phyloP scores from a whole-genome alignment of 1,140 invertebrate genomes.

The Temnothorax longispinosus region DNA sequence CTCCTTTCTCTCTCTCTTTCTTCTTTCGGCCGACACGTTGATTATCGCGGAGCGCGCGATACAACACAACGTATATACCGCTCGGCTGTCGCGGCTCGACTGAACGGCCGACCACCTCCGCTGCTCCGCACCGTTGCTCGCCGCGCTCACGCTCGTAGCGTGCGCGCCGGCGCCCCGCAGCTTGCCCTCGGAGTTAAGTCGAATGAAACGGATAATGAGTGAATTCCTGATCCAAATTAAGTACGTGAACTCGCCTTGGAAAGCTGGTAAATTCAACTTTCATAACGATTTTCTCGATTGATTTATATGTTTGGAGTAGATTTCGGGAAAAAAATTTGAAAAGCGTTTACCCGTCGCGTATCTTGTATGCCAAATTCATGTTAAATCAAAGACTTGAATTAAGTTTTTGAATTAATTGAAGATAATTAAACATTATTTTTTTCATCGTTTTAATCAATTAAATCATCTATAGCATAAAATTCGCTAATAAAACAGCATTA shows the following conservation, averaged over 20 bases:
- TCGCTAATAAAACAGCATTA: background rate
- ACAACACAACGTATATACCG: conserved; percentile 68
- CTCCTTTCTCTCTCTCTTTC: background rate
- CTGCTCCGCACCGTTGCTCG: conserved; percentile 65
- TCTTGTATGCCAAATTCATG: background rate
- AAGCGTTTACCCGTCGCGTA: background rate
- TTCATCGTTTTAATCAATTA: background rate
- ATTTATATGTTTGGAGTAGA: background rate
- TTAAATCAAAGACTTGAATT: too few species aligned
- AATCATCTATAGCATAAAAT: background rate
- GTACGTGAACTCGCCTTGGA: background rate
- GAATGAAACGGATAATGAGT: background rate
- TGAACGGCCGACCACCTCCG: conserved; percentile 74
- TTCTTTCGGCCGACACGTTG: background rate
- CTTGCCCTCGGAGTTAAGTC: background rate
- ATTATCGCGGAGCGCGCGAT: background rate
- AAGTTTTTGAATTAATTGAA: background rate
- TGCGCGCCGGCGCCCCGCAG: conserved; percentile 53
- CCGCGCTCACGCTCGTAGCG: conserved; percentile 74
- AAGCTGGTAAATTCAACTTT: background rate
- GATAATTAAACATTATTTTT: background rate
- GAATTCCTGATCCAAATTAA: background rate
- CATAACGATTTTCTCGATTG: background rate
- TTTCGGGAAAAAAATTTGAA: background rate
- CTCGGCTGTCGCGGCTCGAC: conserved; percentile 80